These are phyloP conservation scores for Argyra leucocephala DNA, from an alignment of 2,888 invertebrate genomes.

Conservation along the genomic window DNA sequence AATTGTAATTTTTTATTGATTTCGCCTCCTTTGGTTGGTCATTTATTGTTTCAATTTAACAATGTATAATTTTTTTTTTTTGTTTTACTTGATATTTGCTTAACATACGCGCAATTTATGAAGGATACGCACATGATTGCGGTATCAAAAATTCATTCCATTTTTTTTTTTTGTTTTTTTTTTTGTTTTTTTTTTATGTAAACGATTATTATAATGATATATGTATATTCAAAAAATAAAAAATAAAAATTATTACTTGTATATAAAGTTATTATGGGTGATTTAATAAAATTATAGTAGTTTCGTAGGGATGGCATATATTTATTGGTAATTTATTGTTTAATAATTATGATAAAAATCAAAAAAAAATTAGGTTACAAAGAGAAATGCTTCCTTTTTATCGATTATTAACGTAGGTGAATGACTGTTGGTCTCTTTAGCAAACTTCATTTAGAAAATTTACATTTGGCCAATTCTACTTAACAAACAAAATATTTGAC, in stretches of 20 bases:
- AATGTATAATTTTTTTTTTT: not conserved
- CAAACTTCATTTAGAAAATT: too few species aligned
- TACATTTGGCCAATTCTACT: too few species aligned
- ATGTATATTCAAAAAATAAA: too few species aligned
- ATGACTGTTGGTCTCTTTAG: too few species aligned
- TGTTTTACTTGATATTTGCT: not conserved
- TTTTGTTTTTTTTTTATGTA: not conserved
- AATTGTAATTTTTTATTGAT: not conserved
- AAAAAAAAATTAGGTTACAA: too few species aligned
- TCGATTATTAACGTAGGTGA: too few species aligned
- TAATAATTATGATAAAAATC: conserved; percentile 1
- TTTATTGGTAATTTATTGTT: not conserved
- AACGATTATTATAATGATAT: too few species aligned
- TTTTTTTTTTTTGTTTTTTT: not conserved
- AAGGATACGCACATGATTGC: not conserved
- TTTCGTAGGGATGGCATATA: not conserved
- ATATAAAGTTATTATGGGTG: not conserved
- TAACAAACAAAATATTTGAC: too few species aligned
- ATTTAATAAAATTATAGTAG: not conserved
- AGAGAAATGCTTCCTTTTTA: too few species aligned
- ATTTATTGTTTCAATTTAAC: too few species aligned
- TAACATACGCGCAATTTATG: conserved; percentile 6
- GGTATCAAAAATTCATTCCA: not conserved
- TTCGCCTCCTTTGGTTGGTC: too few species aligned
- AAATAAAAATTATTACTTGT: not conserved